These are phyloP conservation scores for Mormyrus proboscirostris DNA, from an alignment of 2,797 vertebrate genomes.

Conservation along the genomic window DNA sequence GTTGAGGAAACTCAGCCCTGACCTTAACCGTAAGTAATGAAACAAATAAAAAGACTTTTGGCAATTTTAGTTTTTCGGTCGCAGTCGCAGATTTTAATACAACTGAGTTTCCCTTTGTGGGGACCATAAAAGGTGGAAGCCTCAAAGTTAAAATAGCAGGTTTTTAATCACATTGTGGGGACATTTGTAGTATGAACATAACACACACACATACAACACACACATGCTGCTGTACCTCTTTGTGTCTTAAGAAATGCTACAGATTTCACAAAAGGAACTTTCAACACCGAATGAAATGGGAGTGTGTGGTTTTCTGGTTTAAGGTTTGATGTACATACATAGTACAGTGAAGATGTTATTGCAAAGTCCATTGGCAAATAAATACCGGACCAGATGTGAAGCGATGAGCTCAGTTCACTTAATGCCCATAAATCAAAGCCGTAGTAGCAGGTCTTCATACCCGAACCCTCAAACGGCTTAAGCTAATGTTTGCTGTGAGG, in stretches of 20 bases:
- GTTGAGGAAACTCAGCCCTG: neutral
- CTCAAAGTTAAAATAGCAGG: too few relatives aligned
- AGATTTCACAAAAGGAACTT: neutral
- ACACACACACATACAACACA: neutral
- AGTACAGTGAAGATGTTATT: neutral
- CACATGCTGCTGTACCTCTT: neutral
- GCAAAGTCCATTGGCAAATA: neutral
- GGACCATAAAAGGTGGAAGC: too few relatives aligned
- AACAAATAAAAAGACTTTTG: neutral
- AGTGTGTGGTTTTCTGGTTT: neutral
- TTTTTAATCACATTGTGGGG: too few relatives aligned
- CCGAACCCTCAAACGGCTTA: neutral
- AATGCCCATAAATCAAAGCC: neutral
- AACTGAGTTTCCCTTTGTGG: too few relatives aligned
- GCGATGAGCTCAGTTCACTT: neutral
- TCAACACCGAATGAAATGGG: neutral
- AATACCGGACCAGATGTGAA: neutral
- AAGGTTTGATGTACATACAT: neutral
- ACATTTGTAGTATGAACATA: too few relatives aligned
- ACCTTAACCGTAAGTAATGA: neutral
- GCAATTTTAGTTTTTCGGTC: neutral
- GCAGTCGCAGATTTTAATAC: neutral
- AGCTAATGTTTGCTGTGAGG: slow-evolving; percentile 4
- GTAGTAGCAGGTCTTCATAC: neutral
- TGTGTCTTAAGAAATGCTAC: neutral